These are phyloP conservation scores for Phymatocera aterrima DNA, from an alignment of 2,888 invertebrate genomes.

Conservation along the genomic window DNA sequence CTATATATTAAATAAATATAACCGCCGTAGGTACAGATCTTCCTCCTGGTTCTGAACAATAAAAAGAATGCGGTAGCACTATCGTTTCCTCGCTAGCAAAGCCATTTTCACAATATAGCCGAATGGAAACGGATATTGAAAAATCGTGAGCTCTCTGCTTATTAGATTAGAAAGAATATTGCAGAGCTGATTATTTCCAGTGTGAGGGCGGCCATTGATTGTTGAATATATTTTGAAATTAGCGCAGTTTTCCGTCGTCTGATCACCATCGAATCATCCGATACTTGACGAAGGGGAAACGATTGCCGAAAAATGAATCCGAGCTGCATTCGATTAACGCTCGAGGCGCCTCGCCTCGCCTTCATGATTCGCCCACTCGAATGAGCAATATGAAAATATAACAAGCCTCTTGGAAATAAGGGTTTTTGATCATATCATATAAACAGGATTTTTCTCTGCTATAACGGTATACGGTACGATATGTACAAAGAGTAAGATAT, in stretches of 20 bases:
- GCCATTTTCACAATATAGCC: conserved; percentile 9
- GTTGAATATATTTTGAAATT: no score
- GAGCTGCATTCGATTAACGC: neutral
- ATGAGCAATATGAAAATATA: neutral
- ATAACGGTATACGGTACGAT: neutral
- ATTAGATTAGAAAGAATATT: neutral
- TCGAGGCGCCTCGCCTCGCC: neutral
- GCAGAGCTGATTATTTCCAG: neutral
- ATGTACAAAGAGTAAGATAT: neutral
- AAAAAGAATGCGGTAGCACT: conserved; percentile 9
- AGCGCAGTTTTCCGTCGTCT: no score
- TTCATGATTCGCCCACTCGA: neutral
- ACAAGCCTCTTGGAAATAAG: neutral
- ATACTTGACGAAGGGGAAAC: neutral
- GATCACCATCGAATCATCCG: neutral
- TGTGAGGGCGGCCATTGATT: no score
- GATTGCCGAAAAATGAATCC: conserved; percentile 12
- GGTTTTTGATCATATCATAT: neutral
- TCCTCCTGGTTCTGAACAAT: conserved; percentile 7
- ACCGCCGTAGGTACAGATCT: conserved; percentile 38
- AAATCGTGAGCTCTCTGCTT: neutral
- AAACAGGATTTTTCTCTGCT: conserved; percentile 3
- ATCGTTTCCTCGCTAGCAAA: neutral
- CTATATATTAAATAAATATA: conserved; percentile 62
- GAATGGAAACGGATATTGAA: conserved; percentile 14